Evolutionary conservation across 2,113 vertebrate species (phyloP), one percentile per base, ranked within the genome.

Genomic region (Callipepla californica): DNA sequence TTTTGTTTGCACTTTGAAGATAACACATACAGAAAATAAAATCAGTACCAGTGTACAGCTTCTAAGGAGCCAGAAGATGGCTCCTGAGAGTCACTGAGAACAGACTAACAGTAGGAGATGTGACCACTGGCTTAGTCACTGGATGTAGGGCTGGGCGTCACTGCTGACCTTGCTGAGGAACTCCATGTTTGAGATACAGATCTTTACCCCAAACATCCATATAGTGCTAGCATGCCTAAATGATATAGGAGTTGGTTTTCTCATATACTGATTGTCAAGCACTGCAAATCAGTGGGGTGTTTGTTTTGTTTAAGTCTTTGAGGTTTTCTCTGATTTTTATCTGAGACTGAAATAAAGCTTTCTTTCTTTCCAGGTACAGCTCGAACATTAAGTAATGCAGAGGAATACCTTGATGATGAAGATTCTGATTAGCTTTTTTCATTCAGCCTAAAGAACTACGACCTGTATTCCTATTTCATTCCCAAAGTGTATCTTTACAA

Each of bases 391-490:
- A 99, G 98, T 97, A 99, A 99, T 36, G 99, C 99, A 13, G 99
- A 99, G 58, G 99, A 99, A 77, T 99, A 99, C 97, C 98, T 99
- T 63, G 99, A 99, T 16, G 99, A 99, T 51, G 99, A 99, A 97
- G 99, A 99, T 96, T 99, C 99, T 0, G 99, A 99, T 97, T 99
- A 98, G 85, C 98, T 85, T 94, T 59, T 75, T 82, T 45, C n/a
- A 10, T 50, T 87, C 85, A 67, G 57, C 59, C n/a, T 94, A 25
- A 85, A 92, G 87, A 96, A 38, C 82, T 93, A 10, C 92, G 96
- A 89, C 75, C 81, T 95, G 59, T 67, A 2, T 96, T 95, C 91
- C 90, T 96, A 40, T 95, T 86, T 95, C 48, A n/a, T 98, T 97
- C 86, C 85, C 93, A 85, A 97, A 95, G 70, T 42, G 4, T 94